phyloP scores from a whole-genome alignment of 2,113 vertebrate species.

The Pelodiscus sinensis region DNA sequence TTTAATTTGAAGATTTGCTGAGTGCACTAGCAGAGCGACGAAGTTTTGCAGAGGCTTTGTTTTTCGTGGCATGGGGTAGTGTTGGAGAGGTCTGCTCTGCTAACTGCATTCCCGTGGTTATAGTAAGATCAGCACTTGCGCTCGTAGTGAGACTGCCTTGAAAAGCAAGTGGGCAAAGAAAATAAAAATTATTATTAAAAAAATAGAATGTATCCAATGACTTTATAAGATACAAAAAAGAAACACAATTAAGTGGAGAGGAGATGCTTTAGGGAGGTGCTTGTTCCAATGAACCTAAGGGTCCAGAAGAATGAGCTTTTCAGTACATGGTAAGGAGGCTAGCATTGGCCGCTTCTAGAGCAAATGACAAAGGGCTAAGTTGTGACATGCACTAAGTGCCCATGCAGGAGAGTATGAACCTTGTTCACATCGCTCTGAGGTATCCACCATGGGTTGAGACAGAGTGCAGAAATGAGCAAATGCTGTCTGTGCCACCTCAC shows the following conservation, averaged over 20 bases:
- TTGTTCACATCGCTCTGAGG: rapidly evolving
- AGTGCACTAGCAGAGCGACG: conserved; percentile 79
- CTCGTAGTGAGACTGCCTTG: conserved; percentile 88
- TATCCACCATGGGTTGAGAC: background rate
- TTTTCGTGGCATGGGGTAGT: conserved; percentile 77
- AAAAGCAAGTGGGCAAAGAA: conserved; percentile 34
- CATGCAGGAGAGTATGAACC: rapidly evolving
- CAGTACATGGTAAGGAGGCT: background rate
- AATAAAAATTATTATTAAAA: background rate
- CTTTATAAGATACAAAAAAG: rapidly evolving
- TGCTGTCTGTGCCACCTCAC: background rate
- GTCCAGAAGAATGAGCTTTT: background rate
- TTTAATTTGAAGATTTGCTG: conserved; percentile 82
- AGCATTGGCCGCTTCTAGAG: background rate
- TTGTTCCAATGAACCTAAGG: background rate
- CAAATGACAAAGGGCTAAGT: rapidly evolving
- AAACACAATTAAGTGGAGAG: background rate
- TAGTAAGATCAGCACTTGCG: conserved; percentile 73
- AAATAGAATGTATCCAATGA: rapidly evolving
- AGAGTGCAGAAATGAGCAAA: background rate
- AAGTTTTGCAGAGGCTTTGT: conserved; percentile 78
- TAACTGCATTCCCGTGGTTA: conserved; percentile 56
- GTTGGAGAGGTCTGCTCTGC: conserved; percentile 76
- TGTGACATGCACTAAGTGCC: rapidly evolving
- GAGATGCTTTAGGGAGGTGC: rapidly evolving